Conservation (phyloP, 2,888 invertebrate species). For the Galerucella pusilla region DNA sequence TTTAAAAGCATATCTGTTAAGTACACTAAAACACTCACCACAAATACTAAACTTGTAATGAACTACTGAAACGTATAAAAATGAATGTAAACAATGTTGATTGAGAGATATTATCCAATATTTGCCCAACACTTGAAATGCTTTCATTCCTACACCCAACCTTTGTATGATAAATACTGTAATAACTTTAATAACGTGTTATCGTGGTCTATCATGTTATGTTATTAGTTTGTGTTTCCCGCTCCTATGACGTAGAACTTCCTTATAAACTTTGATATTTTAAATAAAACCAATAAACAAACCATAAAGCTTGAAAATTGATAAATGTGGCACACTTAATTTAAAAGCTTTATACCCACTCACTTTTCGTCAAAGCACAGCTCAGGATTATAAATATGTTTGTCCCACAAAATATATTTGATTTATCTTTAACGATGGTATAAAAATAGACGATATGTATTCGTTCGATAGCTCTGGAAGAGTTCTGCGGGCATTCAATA, state of each 20-base stretch:
- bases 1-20: neutral
- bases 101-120: neutral
- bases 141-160: slow-evolving; percentile 4
- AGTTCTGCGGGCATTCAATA: neutral
- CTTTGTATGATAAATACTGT: slow-evolving; percentile 10
- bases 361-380: slow-evolving; percentile 5
- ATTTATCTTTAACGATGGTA: neutral
- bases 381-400: slow-evolving; percentile 10
- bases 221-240: slow-evolving; percentile 24
- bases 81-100: neutral
- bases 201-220: neutral
- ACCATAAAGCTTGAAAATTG: neutral
- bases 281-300: slow-evolving; percentile 7
- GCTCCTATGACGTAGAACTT: slow-evolving; percentile 27
- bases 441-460: slow-evolving; percentile 11
- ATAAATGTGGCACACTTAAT: neutral
- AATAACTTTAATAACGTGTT: slow-evolving; percentile 19
- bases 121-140: slow-evolving; percentile 23
- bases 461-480: neutral
- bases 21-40: slow-evolving; percentile 3
- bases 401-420: slow-evolving; percentile 5
- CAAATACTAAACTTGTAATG: neutral
- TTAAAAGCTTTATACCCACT: slow-evolving; percentile 4
- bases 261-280: slow-evolving; percentile 23
- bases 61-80: slow-evolving; percentile 5